A percentile compares a stretch with the other conserved stretches of the same genome.
phyloP scores from a whole-genome alignment of 2,113 vertebrate genomes.

The Dicerorhinus sumatrensis region DNA sequence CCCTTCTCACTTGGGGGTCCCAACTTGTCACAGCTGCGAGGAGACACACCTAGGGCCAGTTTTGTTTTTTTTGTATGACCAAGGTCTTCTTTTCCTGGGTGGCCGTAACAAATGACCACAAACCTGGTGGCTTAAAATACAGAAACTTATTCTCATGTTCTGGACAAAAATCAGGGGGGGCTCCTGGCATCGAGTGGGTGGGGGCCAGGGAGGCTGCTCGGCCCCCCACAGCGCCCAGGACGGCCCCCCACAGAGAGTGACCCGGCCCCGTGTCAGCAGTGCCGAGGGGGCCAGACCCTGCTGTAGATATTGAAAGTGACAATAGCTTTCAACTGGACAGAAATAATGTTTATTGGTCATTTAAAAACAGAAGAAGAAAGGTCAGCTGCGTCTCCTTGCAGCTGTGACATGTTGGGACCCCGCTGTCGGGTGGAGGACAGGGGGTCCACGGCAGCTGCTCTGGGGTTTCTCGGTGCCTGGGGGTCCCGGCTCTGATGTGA shows the following conservation, averaged over 20 bases:
- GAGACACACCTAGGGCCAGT: neutral
- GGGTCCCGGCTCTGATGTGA: neutral
- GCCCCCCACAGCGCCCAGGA: neutral
- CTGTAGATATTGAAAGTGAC: neutral
- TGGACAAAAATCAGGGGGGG: neutral
- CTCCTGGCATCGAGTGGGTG: neutral
- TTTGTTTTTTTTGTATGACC: neutral
- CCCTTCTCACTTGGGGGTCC: neutral
- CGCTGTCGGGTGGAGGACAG: neutral
- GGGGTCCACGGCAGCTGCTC: neutral
- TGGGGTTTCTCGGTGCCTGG: neutral
- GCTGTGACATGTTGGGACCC: neutral
- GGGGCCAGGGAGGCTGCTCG: neutral
- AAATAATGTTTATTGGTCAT: neutral
- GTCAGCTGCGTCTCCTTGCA: neutral
- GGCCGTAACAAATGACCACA: neutral
- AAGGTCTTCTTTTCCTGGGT: neutral
- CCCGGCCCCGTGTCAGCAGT: fast-evolving
- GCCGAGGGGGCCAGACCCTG: too few relatives aligned
- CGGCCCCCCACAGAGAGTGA: neutral
- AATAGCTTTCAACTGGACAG: neutral
- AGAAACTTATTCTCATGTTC: neutral
- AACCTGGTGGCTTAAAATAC: neutral
- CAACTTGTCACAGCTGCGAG: neutral
- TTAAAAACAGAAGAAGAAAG: neutral